Conservation (phyloP, 2,113 vertebrate genomes). For the Tympanuchus pallidicinctus region DNA sequence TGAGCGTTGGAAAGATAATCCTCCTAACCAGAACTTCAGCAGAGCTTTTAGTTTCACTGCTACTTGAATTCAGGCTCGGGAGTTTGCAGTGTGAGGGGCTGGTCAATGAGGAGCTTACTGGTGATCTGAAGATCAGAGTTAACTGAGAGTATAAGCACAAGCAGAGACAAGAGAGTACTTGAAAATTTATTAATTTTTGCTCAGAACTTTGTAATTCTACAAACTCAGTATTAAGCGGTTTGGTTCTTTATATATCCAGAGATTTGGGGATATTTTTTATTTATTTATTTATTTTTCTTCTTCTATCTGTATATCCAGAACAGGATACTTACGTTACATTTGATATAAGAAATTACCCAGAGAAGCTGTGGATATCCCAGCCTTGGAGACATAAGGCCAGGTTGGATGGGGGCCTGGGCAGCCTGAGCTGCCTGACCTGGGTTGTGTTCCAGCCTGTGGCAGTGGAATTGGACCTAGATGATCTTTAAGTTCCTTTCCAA, state of each 20-base stretch:
- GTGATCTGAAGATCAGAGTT: not conserved
- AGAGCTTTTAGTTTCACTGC: not conserved
- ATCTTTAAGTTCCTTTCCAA: not conserved
- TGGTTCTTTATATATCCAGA: not conserved
- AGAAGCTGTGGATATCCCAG: not conserved
- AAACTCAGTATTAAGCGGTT: not conserved
- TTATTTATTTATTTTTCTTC: not conserved
- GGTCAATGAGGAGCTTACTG: not conserved
- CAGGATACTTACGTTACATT: not conserved
- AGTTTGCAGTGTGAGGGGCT: not conserved
- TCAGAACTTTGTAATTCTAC: not conserved
- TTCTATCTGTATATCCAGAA: not conserved
- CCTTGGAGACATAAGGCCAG: not conserved
- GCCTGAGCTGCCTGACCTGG: not conserved
- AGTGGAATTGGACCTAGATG: not conserved
- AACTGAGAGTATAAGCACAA: not conserved
- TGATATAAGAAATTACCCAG: not conserved
- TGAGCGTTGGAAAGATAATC: not conserved
- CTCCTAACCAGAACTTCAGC: not conserved
- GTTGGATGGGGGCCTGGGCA: not conserved
- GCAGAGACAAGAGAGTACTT: not conserved
- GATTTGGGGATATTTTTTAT: not conserved
- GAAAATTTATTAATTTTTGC: not conserved
- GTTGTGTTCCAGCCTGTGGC: not conserved
- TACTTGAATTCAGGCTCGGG: not conserved